Conservation (phyloP, 2,113 vertebrate species). For the Cryptomyrus ogoouensis region DNA sequence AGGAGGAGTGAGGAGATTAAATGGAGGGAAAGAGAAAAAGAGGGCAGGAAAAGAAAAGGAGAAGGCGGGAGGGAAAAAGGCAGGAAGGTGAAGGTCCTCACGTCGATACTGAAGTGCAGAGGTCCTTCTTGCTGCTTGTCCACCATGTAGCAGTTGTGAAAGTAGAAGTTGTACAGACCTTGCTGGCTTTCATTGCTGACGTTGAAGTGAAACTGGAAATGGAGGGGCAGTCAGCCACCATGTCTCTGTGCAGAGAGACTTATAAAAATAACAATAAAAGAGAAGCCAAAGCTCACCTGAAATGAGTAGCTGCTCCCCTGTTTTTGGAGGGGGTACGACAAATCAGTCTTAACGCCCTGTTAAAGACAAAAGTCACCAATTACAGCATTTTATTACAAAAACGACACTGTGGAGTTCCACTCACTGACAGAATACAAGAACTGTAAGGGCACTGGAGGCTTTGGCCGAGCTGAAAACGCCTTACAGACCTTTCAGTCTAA, state of each 20-base stretch:
- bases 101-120: constrained; percentile 67
- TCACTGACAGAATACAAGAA: background rate
- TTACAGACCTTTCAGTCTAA: background rate
- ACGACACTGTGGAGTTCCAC: background rate
- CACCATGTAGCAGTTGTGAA: constrained; percentile 64
- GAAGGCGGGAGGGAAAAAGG: background rate
- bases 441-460: background rate
- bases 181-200: constrained; percentile 67
- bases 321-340: constrained; percentile 47
- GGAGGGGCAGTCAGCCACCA: background rate
- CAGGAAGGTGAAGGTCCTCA: constrained; percentile 44
- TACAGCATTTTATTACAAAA: background rate
- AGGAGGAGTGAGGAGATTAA: background rate
- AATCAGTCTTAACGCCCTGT: constrained; percentile 30
- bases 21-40: background rate
- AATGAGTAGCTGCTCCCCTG: constrained; percentile 55
- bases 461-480: background rate
- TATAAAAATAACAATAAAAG: background rate
- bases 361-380: background rate
- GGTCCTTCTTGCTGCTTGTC: background rate
- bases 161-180: constrained; percentile 79
- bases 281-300: constrained; percentile 48
- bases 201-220: constrained; percentile 68
- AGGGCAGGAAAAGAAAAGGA: background rate
- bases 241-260: background rate